A percentile compares a stretch with the other conserved stretches of the same genome.
phyloP scores from a whole-genome alignment of 2,797 vertebrate genomes.

The Meda fulgida region DNA sequence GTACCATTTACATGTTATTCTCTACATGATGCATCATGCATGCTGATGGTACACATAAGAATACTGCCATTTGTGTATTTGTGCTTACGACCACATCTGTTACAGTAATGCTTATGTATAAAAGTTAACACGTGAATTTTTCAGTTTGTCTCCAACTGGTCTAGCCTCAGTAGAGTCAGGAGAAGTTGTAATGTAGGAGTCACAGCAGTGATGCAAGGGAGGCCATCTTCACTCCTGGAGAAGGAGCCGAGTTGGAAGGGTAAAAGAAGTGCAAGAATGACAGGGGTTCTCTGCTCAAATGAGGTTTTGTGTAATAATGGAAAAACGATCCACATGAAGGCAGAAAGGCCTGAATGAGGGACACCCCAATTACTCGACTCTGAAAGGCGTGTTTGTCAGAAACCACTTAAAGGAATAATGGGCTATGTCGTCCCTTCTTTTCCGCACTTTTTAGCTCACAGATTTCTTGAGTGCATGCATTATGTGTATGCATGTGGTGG shows the following conservation, averaged over 20 bases:
- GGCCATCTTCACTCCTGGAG: conserved; percentile 13
- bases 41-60: conserved; percentile 2
- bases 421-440: neutral
- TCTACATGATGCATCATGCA: conserved; percentile 32
- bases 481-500: neutral
- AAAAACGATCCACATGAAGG: conserved; percentile 63
- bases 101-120: neutral
- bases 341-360: conserved; percentile 24
- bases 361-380: conserved; percentile 22
- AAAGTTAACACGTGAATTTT: neutral
- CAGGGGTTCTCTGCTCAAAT: conserved; percentile 76
- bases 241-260: neutral
- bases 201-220: neutral
- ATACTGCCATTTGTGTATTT: neutral
- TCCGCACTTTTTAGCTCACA: neutral
- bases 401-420: conserved; percentile 47
- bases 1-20: conserved; percentile 42
- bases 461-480: neutral
- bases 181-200: neutral
- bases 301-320: conserved; percentile 81
- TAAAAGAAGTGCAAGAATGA: conserved; percentile 27
- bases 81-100: neutral
- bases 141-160: neutral
- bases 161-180: neutral
- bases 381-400: conserved; percentile 66